Conservation (phyloP, 2,888 invertebrate genomes). For the Bellardia pandia region DNA sequence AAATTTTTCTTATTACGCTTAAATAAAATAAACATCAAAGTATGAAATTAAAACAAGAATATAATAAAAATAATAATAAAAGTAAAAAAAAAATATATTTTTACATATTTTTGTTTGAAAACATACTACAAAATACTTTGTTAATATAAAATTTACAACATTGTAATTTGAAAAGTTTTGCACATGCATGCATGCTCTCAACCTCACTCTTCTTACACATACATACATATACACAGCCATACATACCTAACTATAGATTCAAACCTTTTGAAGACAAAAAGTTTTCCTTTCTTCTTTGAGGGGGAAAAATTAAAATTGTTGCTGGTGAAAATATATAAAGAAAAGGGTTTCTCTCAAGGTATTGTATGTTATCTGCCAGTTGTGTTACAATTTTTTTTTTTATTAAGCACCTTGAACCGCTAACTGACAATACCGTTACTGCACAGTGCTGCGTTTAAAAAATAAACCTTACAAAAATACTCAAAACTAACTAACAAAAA, state of each 20-base stretch:
- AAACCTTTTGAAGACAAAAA: background rate
- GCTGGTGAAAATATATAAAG: background rate
- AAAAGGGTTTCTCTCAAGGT: slow-evolving; percentile 4
- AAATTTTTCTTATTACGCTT: background rate
- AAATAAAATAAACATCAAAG: slow-evolving; percentile 44
- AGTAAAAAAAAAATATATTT: background rate
- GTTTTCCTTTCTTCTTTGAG: background rate
- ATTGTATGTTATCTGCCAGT: background rate
- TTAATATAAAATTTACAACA: slow-evolving; percentile 41
- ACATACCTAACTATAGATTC: too few species aligned
- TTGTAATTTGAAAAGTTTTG: slow-evolving; percentile 58
- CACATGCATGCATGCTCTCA: background rate
- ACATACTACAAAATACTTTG: slow-evolving; percentile 6
- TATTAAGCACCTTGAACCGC: background rate
- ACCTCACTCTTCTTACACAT: too few species aligned
- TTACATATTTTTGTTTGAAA: slow-evolving; percentile 6
- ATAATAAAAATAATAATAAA: background rate
- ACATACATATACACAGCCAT: too few species aligned
- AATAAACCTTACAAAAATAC: too few species aligned
- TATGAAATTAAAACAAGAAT: slow-evolving; percentile 41
- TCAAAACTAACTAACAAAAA: too few species aligned
- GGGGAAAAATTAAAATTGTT: background rate
- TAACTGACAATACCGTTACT: background rate
- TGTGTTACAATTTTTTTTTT: background rate
- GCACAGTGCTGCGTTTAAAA: too few species aligned